Percentiles rank a stretch among this genome's conserved stretches.
These are phyloP conservation scores for Crepidodera aurea DNA, from an alignment of 2,888 invertebrate genomes.

Conservation along the genomic window DNA sequence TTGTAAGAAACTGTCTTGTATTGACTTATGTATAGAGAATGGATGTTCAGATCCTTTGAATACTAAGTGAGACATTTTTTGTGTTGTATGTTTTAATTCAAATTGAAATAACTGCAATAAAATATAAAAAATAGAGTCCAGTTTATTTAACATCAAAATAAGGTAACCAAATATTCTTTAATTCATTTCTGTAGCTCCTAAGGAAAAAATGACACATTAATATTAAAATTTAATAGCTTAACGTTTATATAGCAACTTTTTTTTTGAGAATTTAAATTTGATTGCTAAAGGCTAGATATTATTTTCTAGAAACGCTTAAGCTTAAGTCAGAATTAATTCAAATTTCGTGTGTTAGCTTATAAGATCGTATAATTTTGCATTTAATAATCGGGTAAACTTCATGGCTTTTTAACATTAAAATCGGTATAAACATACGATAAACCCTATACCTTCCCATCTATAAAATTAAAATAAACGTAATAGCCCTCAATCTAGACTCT, in stretches of 20 bases:
- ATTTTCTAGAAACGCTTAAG: constrained; percentile 7
- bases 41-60: neutral
- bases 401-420: constrained; percentile 7
- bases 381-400: constrained; percentile 16
- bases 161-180: too few species aligned
- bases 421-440: neutral
- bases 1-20: constrained; percentile 5
- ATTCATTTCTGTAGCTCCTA: too few species aligned
- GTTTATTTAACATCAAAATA: too few species aligned
- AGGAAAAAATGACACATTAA: too few species aligned
- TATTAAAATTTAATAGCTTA: too few species aligned
- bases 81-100: too few species aligned
- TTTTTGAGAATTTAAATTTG: neutral
- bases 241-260: too few species aligned
- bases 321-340: constrained; percentile 8
- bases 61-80: neutral
- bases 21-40: neutral
- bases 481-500: constrained; percentile 26
- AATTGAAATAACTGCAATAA: too few species aligned
- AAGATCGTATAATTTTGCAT: constrained; percentile 4
- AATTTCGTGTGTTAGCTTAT: neutral
- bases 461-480: constrained; percentile 25
- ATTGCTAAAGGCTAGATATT: neutral
- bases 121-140: too few species aligned
- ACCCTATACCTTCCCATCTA: constrained; percentile 1